Percentiles rank a stretch among this genome's conserved stretches.
Evolutionary conservation across 2,888 invertebrate genomes (phyloP).

Genomic region (Brenthis ino): DNA sequence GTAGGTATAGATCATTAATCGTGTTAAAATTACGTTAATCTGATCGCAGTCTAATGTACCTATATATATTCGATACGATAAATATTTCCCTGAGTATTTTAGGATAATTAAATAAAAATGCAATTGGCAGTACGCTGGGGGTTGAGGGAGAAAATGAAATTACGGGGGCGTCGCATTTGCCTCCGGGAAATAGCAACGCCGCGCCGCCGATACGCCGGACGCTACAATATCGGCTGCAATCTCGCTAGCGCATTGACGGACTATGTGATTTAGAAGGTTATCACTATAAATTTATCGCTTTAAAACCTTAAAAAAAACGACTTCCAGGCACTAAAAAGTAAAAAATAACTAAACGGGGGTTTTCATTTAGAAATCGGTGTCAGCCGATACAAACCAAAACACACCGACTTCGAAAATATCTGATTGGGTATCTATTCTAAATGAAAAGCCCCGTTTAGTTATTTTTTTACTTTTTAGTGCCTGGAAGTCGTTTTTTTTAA

Average conservation of each 20-base stretch:
- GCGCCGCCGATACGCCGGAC: conserved; percentile 32
- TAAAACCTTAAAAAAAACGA: neutral
- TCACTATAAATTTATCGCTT: neutral
- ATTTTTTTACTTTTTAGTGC: no score
- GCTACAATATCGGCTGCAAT: conserved; percentile 16
- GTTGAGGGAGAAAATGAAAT: conserved; percentile 41
- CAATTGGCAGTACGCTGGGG: conserved; percentile 38
- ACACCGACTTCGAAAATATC: no score
- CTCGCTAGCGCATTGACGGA: conserved; percentile 13
- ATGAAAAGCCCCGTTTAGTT: no score
- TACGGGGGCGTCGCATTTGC: conserved; percentile 42
- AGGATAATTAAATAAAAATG: conserved; percentile 38
- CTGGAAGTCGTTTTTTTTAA: no score
- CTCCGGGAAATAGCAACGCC: conserved; percentile 40
- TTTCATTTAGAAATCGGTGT: no score
- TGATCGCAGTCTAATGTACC: neutral
- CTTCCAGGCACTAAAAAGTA: no score
- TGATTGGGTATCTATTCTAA: no score
- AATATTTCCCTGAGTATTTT: conserved; percentile 33
- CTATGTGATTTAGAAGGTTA: conserved; percentile 11
- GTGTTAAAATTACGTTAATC: no score
- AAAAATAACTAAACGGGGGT: no score
- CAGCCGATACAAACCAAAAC: no score
- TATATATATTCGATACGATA: conserved; percentile 3
- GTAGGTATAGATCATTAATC: no score